Evolutionary conservation across 2,888 invertebrate genomes (phyloP), one percentile per base, ranked within the genome.

Genomic region (Megamerina dolium): DNA sequence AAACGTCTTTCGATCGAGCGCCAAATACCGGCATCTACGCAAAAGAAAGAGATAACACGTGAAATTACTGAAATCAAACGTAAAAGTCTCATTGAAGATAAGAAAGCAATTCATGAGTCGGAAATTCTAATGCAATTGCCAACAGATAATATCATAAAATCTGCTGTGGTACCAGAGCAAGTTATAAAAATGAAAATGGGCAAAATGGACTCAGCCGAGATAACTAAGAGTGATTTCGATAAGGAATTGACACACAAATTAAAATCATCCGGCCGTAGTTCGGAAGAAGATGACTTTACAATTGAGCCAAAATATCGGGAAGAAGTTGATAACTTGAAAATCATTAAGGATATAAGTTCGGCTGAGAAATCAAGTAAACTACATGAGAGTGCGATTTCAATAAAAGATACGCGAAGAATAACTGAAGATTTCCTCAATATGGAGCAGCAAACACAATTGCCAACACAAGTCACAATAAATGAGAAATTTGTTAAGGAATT

Each of bases 41-140:
- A 85, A 61, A 80, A 84, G 57, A 81, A 78, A 56, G 84, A 85
- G 74, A 82, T 84, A 30, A 78, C 81, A 27, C 81, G 83, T 67
- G 84, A 84, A 72, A 83, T 84, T 12, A 78, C 79, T 43, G 79
- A 81, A 66, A 82, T 83, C 23, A 82, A 77, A 61, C 77, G 83
- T 37, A 83, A 83, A 72, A 84, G 72, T 41, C 57, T 72, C 16
- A 73, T 72, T 36, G 72, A 72, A 48, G 72, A 72, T 36, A 72
- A 71, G 36, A 70, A 70, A 46, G 73, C 73, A 1, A 64, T 67
- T 16, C 72, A 72, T 23, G 72, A 72, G 45, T 73, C 73, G 13
- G 72, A 72, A 50, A 72, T 72, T 30, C 57, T 70, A 49, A 64
- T 73, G 59, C 73, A 72, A 48, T 59, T 71, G 50, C 71, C 73